Evolutionary conservation across 2,888 invertebrate genomes (phyloP).

Genomic region (Cactoblastis cactorum): DNA sequence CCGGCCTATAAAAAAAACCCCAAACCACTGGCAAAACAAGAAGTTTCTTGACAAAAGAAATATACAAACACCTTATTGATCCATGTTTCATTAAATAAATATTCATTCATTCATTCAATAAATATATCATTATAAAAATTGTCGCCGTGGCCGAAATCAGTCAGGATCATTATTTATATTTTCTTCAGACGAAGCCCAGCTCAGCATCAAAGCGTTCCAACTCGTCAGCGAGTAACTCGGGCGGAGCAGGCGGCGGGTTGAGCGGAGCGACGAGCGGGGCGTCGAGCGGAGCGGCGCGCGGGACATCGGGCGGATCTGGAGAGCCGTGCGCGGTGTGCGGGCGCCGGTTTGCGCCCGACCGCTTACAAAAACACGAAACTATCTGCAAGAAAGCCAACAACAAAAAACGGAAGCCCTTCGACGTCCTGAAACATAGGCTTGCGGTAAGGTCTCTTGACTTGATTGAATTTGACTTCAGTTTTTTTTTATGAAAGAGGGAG

Average conservation of each 20-base stretch:
- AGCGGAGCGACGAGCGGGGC: conserved; percentile 15
- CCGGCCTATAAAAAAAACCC: too few relatives aligned
- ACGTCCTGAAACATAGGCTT: conserved; percentile 93
- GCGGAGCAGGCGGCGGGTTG: conserved; percentile 17
- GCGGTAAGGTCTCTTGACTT: too few relatives aligned
- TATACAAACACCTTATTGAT: too few relatives aligned
- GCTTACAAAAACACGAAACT: conserved; percentile 89
- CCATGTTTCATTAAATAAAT: too few relatives aligned
- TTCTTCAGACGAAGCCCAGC: background rate
- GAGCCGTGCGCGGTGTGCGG: conserved; percentile 86
- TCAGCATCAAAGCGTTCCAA: conserved; percentile 12
- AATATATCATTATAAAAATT: too few relatives aligned
- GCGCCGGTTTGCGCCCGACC: conserved; percentile 89
- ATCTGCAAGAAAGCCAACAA: conserved; percentile 89
- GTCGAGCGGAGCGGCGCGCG: conserved; percentile 14
- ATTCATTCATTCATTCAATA: too few relatives aligned
- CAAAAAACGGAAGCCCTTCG: conserved; percentile 94
- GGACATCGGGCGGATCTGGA: conserved; percentile 32
- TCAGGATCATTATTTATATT: too few relatives aligned
- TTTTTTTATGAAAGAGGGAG: too few relatives aligned
- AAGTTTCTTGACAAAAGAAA: too few relatives aligned
- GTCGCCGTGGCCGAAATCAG: too few relatives aligned
- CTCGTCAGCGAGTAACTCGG: background rate
- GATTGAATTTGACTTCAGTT: too few relatives aligned
- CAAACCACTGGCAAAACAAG: too few relatives aligned